Evolutionary conservation across 2,113 vertebrate genomes (phyloP), one percentile per base, ranked within the genome.

Genomic region (Tyrannus savana): DNA sequence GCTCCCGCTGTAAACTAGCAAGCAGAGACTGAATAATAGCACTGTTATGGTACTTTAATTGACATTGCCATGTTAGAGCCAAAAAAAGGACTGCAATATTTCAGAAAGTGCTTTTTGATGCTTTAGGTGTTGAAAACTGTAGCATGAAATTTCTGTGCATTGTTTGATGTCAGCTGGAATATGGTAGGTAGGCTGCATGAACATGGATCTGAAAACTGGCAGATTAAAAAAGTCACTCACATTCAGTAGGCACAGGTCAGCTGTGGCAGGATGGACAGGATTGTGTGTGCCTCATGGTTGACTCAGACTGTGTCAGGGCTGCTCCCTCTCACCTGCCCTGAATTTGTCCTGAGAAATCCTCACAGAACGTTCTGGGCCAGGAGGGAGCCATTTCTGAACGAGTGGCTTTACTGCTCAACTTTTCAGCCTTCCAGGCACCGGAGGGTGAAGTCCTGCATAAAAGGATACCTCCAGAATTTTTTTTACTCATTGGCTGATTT

Each of bases 331-430:
- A 10, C 33, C 55, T 76, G 71, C 50, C 59, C 27, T 41, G 24
- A 63, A 35, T 55, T 59, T 56, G 68, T 74, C 66, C 68, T 49
- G 33, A 93, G 46, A 91, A 80, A 47, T 58, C 79, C 28, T 55
- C 22, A 22, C 44, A 80, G 55, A 62, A 80, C 21, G 37, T 19
- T 87, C 44, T 63, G 55, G n/a, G n/a, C n/a, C n/a, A n/a, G n/a
- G n/a, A n/a, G n/a, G n/a, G n/a, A 89, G 13, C 50, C 49, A 21
- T 71, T 91, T 78, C 93, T 94, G 58, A 87, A 56, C 18, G 27
- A 16, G 52, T 52, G 71, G 39, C 49, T 95, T 95, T 89, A 50
- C 74, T 92, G n/a, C 56, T 93, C 7, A 11, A 4, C 39, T 35
- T 44, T 79, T 59, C 53, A 56, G 49, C 22, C 52, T 78, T 94